Evolutionary conservation across 2,797 vertebrate species (phyloP), one percentile per base, ranked within the genome.

Genomic region (Diglossa cyanea): DNA sequence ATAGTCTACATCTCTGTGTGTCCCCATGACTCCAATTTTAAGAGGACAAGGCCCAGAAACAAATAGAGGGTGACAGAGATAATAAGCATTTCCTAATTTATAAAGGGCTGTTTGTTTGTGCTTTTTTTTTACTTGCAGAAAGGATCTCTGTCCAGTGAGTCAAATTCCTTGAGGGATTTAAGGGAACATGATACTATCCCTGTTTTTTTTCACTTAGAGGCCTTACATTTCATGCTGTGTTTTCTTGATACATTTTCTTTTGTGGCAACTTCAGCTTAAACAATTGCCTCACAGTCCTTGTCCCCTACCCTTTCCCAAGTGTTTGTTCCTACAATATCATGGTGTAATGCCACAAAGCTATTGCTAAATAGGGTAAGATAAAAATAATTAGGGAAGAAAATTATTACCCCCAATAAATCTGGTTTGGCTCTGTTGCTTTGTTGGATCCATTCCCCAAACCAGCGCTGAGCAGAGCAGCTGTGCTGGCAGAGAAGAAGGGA

Each of bases 91-190:
- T 91, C 73, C 51, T 88, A 51, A 91, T 90, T 77, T 81, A 85
- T 74, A 92, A 95, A 93, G 31, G 31, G 24, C 19, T 57, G 55
- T 51, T 92, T 91, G 65, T 91, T 70, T 51, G 13, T 33, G 18
- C 11, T 0, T 25, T 44, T 66, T 66, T 48, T 62, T 51, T 6
- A 35, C 39, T 88, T 87, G 25, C 39, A 92, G 57, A 91, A 92
- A 72, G 30, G 39, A 66, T 85, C 42, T 79, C 72, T 65, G 79
- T 89, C 67, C 88, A 72, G 47, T 61, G 79, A 94, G 65, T 65
- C 42, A 65, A 91, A 91, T 94, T 93, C 86, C 50, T 85, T 91
- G 31, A 53, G 53, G 94, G 75, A 87, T 93, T 95, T 93, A 92
- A 82, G 92, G 67, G 65, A 94, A 91, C 9, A 3, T 67, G 84